A percentile compares a stretch with the other conserved stretches of the same genome.
Conservation (phyloP, 1,140 invertebrate genomes). For the Pachypsylla venusta region DNA sequence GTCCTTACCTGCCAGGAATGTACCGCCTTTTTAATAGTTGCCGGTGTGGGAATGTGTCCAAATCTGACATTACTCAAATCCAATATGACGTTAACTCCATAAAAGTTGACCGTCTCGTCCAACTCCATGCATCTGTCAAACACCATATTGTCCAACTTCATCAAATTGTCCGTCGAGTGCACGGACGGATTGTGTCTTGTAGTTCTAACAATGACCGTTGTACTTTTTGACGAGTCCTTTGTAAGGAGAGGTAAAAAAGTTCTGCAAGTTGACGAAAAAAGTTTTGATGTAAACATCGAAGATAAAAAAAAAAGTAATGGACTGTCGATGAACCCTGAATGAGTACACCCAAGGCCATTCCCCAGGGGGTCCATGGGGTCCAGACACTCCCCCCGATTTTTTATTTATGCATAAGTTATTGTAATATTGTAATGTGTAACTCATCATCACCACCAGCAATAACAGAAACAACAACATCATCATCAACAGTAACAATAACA, state of each 20-base stretch:
- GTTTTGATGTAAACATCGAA: too few relatives aligned
- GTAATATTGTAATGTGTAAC: too few relatives aligned
- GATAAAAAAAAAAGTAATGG: too few relatives aligned
- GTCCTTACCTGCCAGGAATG: slow-evolving; percentile 43
- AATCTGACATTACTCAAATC: slow-evolving; percentile 41
- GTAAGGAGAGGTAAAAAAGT: slow-evolving; percentile 40
- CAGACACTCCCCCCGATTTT: too few relatives aligned
- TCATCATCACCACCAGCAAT: too few relatives aligned
- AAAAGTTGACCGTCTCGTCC: slow-evolving; percentile 36
- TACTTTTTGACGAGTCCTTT: slow-evolving; percentile 34
- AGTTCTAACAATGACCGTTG: slow-evolving; percentile 40
- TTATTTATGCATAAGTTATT: too few relatives aligned
- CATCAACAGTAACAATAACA: too few relatives aligned
- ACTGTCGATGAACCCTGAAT: too few relatives aligned
- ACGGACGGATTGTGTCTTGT: slow-evolving; percentile 38
- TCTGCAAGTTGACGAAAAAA: too few relatives aligned
- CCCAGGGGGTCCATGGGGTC: too few relatives aligned
- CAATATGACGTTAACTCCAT: slow-evolving; percentile 41
- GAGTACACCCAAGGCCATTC: too few relatives aligned
- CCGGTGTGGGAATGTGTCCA: slow-evolving; percentile 42
- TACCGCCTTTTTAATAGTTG: slow-evolving; percentile 39
- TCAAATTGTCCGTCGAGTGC: slow-evolving; percentile 38
- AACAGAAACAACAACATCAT: too few relatives aligned
- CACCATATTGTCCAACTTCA: slow-evolving; percentile 34
- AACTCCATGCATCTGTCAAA: slow-evolving; percentile 36